These are phyloP conservation scores for Diabrotica virgifera DNA, from an alignment of 1,140 invertebrate genomes.

Conservation along the genomic window DNA sequence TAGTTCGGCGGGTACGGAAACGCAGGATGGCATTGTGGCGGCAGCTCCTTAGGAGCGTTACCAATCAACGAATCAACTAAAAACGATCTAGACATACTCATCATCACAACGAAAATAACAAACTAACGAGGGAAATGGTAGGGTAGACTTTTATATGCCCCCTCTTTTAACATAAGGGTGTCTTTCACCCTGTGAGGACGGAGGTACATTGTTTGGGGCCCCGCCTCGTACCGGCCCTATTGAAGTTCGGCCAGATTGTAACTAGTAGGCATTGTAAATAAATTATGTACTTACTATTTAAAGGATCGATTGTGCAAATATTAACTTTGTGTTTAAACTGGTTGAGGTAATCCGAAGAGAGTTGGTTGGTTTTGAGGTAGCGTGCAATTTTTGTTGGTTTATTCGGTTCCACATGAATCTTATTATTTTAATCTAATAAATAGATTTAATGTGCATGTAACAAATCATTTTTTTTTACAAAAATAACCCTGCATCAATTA, in stretches of 20 bases:
- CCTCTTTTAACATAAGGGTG: conserved; percentile 22
- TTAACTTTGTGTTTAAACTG: conserved; percentile 14
- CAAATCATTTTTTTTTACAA: no score
- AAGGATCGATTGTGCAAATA: conserved; percentile 27
- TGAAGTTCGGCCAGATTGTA: conserved; percentile 19
- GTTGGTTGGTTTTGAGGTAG: no score
- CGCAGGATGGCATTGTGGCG: conserved; percentile 49
- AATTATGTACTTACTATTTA: conserved; percentile 33
- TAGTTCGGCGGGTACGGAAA: conserved; percentile 60
- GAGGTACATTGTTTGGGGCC: conserved; percentile 26
- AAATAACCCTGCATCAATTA: no score
- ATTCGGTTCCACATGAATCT: no score
- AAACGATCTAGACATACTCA: conserved; percentile 70
- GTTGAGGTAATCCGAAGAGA: no score
- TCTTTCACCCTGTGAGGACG: conserved; percentile 13
- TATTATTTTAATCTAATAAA: no score
- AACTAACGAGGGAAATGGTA: conserved; percentile 11
- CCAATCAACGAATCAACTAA: conserved; percentile 70
- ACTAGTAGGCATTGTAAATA: conserved; percentile 24
- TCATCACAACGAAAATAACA: conserved; percentile 6
- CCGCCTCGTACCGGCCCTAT: conserved; percentile 32
- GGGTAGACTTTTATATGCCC: conserved; percentile 33
- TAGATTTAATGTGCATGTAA: no score
- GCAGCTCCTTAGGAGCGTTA: conserved; percentile 57
- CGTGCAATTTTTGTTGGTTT: no score